Evolutionary conservation across 2,797 vertebrate genomes (phyloP), one percentile per base, ranked within the genome.

Genomic region (Cuniculus paca): DNA sequence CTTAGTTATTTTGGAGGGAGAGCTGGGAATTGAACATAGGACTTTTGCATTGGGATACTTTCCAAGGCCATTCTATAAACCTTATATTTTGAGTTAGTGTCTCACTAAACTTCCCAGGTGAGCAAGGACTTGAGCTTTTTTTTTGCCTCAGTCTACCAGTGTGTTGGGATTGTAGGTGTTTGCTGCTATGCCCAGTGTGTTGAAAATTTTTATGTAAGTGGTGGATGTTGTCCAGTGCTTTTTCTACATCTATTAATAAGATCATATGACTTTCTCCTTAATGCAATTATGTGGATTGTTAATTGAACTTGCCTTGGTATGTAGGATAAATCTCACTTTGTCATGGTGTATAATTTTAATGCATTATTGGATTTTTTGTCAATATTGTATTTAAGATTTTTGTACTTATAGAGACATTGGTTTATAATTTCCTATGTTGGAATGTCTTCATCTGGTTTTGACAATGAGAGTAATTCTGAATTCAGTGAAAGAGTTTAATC

Each of bases 391-490:
- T 45, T 26, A 45, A 74, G 36, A 42, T 72, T 74, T 74, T 74
- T 74, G 26, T 24, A 74, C 11, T 74, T 74, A 28, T 48, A 45
- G 45, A 34, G 26, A 48, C 48, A 48, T 22, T 75, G 74, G 74
- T 75, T 45, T 75, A 8, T 4, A 48, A 28, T 90, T 94, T 70
- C 58, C 48, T 68, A 42, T 42, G 36, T 80, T 65, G 19, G 45
- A 45, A 20, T 80, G 26, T 80, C 88, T 87, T 95, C 58, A 42
- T 78, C 58, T 87, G 68, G n/a, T 80, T 86, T 75, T 81, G 26
- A 28, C 45, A 52, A 54, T 77, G 56, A 60, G 50, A 22, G 45
- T 82, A 36, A 77, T 82, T 48, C n/a, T 91, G 82, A 19, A 16
- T 13, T 70, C 68, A 82, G 6, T 48, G 58, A 87, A 87, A 77